Evolutionary conservation across 2,797 vertebrate genomes (phyloP).

Genomic region (Rallus crepitans): DNA sequence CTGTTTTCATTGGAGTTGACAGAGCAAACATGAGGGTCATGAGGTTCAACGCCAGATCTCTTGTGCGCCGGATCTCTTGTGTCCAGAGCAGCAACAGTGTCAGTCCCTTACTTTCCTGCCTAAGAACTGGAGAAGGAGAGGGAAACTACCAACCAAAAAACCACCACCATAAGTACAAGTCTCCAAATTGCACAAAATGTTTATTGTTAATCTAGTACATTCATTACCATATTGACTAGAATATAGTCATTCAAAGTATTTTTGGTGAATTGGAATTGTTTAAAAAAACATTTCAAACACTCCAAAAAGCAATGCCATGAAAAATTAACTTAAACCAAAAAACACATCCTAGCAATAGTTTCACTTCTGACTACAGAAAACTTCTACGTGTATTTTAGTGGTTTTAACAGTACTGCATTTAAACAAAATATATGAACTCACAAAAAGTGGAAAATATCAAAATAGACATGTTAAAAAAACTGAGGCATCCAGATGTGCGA

Average conservation of each 20-base stretch:
- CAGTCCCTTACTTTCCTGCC: rapidly evolving
- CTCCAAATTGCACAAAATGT: slow-evolving; percentile 76
- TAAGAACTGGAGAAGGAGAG: too few species aligned
- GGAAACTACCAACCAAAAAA: background rate
- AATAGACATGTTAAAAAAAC: slow-evolving; percentile 70
- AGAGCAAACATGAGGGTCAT: background rate
- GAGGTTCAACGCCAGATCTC: background rate
- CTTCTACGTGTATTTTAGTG: slow-evolving; percentile 74
- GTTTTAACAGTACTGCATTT: slow-evolving; percentile 75
- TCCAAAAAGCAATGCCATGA: slow-evolving; percentile 58
- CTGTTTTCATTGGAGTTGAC: background rate
- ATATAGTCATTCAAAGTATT: slow-evolving; percentile 61
- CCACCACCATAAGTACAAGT: background rate
- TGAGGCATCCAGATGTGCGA: slow-evolving; percentile 63
- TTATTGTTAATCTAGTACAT: slow-evolving; percentile 76
- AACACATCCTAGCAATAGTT: slow-evolving; percentile 65
- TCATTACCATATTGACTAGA: slow-evolving; percentile 64
- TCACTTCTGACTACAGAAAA: slow-evolving; percentile 71
- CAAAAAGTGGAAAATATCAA: slow-evolving; percentile 72
- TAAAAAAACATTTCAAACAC: slow-evolving; percentile 60
- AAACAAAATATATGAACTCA: slow-evolving; percentile 65
- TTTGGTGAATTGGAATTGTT: slow-evolving; percentile 65
- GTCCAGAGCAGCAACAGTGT: background rate
- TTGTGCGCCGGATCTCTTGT: rapidly evolving
- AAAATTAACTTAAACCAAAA: slow-evolving; percentile 61